Evolutionary conservation across 1,140 invertebrate species (phyloP).

Genomic region (Lutraria rhynchaena): DNA sequence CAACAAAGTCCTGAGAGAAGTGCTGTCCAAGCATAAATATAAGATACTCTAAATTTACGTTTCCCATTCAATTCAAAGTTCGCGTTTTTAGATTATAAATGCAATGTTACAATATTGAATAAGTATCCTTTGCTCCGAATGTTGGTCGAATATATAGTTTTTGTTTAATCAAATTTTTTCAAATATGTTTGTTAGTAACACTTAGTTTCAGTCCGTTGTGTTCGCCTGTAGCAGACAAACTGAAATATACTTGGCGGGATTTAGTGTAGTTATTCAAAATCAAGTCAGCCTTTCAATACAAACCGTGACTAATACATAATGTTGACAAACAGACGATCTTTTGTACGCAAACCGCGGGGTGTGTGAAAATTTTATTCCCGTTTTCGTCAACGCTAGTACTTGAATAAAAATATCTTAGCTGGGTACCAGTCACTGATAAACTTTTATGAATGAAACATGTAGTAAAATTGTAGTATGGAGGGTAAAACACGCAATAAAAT

Average conservation of each 20-base stretch:
- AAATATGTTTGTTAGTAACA: too few species aligned
- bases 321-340: conserved; percentile 37
- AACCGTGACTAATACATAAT: conserved; percentile 22
- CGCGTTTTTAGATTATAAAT: too few species aligned
- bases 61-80: conserved; percentile 36
- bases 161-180: too few species aligned
- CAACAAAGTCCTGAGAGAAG: background rate
- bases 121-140: too few species aligned
- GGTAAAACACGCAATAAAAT: too few species aligned
- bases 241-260: too few species aligned
- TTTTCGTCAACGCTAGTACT: background rate
- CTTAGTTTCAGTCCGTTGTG: too few species aligned
- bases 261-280: too few species aligned
- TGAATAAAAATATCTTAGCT: background rate
- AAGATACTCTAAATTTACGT: background rate
- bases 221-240: too few species aligned
- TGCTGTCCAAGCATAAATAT: conserved; percentile 31
- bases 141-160: too few species aligned
- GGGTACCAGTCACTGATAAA: conserved; percentile 6
- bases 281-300: too few species aligned
- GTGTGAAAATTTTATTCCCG: conserved; percentile 21
- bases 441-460: conserved; percentile 37
- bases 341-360: conserved; percentile 18
- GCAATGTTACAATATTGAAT: too few species aligned
- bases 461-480: background rate